phyloP scores from a whole-genome alignment of 1,140 invertebrate species.

The Heliconius himera region DNA sequence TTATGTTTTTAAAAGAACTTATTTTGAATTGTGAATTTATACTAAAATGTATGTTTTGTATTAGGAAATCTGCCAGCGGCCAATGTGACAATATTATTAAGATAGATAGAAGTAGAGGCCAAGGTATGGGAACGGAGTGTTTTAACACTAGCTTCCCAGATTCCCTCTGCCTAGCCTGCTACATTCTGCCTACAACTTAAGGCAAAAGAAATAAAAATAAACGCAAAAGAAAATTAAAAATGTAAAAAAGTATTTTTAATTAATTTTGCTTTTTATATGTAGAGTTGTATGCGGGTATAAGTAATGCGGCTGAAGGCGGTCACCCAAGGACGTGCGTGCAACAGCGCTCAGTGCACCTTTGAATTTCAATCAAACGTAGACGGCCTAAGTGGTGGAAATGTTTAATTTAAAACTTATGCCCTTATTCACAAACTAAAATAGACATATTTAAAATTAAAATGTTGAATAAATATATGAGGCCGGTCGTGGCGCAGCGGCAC shows the following conservation, averaged over 20 bases:
- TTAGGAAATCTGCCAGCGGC: no score
- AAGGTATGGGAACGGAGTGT: no score
- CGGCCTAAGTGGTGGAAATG: not conserved
- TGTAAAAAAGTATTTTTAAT: not conserved
- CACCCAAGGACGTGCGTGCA: slow-evolving; percentile 14
- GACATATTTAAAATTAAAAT: not conserved
- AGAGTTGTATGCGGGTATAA: not conserved
- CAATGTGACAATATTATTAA: no score
- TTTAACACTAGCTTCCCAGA: no score
- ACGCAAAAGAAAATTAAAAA: not conserved
- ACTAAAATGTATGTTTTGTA: no score
- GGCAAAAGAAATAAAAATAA: not conserved
- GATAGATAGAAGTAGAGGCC: no score
- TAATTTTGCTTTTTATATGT: not conserved
- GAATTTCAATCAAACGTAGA: not conserved
- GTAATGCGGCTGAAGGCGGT: slow-evolving; percentile 8
- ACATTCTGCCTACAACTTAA: no score
- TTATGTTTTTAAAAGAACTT: no score
- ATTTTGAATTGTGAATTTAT: no score
- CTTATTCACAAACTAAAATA: not conserved
- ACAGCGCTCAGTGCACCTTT: not conserved
- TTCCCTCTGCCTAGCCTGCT: no score
- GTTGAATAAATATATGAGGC: no score
- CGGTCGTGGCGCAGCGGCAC: no score
- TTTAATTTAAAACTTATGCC: not conserved